Evolutionary conservation across 2,888 invertebrate genomes (phyloP).

Genomic region (Trypoxylon attenuatum): DNA sequence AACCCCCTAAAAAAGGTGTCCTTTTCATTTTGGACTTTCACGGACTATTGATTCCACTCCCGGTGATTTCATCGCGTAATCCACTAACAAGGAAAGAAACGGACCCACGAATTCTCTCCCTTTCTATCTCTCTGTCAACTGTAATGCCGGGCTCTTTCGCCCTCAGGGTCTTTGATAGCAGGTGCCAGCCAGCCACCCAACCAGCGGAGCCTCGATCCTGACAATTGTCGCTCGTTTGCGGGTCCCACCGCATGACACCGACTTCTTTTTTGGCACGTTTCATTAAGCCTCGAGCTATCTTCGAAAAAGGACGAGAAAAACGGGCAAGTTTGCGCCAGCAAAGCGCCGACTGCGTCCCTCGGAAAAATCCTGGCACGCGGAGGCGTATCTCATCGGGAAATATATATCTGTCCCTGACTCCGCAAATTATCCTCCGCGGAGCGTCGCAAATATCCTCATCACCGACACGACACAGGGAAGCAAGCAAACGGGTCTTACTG

Average conservation of each 20-base stretch:
- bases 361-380: neutral
- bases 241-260: conserved; percentile 12
- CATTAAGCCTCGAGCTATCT: neutral
- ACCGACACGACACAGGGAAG: too few relatives aligned
- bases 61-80: neutral
- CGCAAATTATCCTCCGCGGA: too few relatives aligned
- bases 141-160: too few relatives aligned
- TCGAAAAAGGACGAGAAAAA: conserved; percentile 2
- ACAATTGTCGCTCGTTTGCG: neutral
- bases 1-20: too few relatives aligned
- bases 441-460: too few relatives aligned
- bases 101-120: conserved; percentile 11
- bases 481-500: too few relatives aligned
- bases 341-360: neutral
- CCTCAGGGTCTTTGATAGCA: too few relatives aligned
- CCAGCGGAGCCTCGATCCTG: too few relatives aligned
- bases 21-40: conserved; percentile 8
- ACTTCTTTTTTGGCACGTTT: conserved; percentile 5
- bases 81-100: neutral
- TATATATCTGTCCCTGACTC: too few relatives aligned
- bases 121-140: conserved; percentile 21
- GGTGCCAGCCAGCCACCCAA: too few relatives aligned
- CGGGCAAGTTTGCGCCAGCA: neutral
- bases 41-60: conserved; percentile 1
- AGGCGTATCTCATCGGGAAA: too few relatives aligned